These are phyloP conservation scores for Tachina lurida DNA, from an alignment of 2,888 invertebrate genomes.

Conservation along the genomic window DNA sequence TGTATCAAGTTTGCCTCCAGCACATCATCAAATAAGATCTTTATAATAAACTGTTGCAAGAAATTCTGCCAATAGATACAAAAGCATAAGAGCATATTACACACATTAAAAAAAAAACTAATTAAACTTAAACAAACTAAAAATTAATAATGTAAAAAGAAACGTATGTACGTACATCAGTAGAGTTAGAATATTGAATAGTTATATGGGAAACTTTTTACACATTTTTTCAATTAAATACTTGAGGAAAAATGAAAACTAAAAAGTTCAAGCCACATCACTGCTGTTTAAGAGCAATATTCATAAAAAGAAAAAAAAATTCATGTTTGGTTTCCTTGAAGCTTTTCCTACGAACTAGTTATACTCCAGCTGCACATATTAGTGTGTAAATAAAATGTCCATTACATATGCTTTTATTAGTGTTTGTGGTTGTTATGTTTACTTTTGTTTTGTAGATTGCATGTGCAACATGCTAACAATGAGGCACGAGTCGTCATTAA, in stretches of 20 bases:
- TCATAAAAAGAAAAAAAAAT: background rate
- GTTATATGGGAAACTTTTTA: conserved; percentile 19
- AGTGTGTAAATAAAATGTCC: background rate
- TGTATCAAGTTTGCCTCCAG: background rate
- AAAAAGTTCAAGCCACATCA: background rate
- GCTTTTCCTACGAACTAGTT: background rate
- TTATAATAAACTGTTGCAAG: background rate
- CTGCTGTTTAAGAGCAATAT: background rate
- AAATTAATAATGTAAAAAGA: background rate
- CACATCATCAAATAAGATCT: background rate
- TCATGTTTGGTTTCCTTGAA: conserved; percentile 15
- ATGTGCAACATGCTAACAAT: background rate
- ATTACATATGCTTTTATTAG: background rate
- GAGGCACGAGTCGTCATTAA: background rate
- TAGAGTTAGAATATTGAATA: background rate
- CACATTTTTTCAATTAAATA: conserved; percentile 15
- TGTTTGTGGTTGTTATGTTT: background rate
- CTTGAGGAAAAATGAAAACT: background rate
- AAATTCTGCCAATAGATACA: background rate
- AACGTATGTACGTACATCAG: background rate
- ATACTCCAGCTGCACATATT: background rate
- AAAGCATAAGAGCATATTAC: background rate
- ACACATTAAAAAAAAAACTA: background rate
- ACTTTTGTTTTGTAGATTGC: conserved; percentile 22
- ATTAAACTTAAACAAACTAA: background rate